A percentile compares a stretch with the other conserved stretches of the same genome.
phyloP scores from a whole-genome alignment of 2,888 invertebrate genomes.

The Folsomia manolachei region DNA sequence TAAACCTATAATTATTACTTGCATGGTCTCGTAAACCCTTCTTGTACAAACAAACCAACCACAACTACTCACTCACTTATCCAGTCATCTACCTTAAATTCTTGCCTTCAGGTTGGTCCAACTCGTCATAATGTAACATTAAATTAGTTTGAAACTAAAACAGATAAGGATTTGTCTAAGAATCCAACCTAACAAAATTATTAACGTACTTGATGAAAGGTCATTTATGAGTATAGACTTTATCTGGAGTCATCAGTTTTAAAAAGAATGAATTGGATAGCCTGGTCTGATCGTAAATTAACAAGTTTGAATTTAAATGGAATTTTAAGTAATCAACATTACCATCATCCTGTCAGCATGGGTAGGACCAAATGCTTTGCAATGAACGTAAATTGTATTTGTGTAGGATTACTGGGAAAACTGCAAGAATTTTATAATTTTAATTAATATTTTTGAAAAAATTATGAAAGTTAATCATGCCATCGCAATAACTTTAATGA shows the following conservation, averaged over 20 bases:
- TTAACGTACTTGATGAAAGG: not conserved
- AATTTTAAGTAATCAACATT: not conserved
- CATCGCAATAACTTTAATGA: too few relatives aligned
- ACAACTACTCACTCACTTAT: conserved; percentile 17
- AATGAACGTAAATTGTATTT: too few relatives aligned
- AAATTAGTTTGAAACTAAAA: too few relatives aligned
- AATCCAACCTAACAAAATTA: not conserved
- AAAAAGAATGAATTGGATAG: not conserved
- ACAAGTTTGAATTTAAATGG: not conserved
- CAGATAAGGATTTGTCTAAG: not conserved
- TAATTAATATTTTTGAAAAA: not conserved
- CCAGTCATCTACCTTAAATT: not conserved
- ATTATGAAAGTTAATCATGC: not conserved
- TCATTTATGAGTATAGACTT: too few relatives aligned
- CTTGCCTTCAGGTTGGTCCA: not conserved
- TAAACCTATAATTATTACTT: conserved; percentile 44
- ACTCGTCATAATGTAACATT: not conserved
- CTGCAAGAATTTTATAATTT: not conserved
- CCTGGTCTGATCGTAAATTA: not conserved
- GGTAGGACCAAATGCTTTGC: too few relatives aligned
- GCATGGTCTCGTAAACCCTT: conserved; percentile 43
- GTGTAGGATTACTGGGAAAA: too few relatives aligned
- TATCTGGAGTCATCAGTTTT: not conserved
- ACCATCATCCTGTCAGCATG: not conserved
- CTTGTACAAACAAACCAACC: conserved; percentile 43